Evolutionary conservation across 1,140 invertebrate species (phyloP), one percentile per base, ranked within the genome.

Genomic region (Zaprionus capensis): DNA sequence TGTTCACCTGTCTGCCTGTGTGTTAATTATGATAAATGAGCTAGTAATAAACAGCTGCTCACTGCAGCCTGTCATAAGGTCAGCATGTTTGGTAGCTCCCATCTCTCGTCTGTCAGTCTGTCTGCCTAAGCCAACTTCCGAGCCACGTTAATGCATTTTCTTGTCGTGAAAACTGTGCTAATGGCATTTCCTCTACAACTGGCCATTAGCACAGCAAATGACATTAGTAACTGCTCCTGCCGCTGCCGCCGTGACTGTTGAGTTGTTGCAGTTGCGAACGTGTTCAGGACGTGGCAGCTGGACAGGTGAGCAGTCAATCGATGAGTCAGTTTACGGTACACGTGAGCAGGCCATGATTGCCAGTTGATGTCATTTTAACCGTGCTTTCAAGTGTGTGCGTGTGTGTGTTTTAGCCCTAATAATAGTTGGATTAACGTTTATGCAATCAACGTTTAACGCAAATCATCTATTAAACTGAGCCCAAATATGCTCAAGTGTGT

Each of bases 1-100:
- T 53, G 31, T 46, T 7, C 31, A 34, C 9, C 36, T 36, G 75
- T 46, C 69, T 46, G 41, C n/a, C 80, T 36, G 28, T 53, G 64
- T 58, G 73, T 76, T 87, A 88, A 87, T 87, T 87, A 88, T 87
- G 83, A 87, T 87, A 84, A 87, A 87, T 88, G 81, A 66, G 74
- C 78, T 74, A 58, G 73, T 87, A 88, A 87, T 88, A 87, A 78
- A 88, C 61, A 78, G 22, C 36, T 17, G 9, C 31, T 11, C 31
- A 34, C 9, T 34, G 70, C 38, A 24, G 38, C 61, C 65, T 71
- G 75, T 71, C 76, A 62, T 72, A 57, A 71, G 72, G 57, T 41
- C 64, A 51, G 46, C 65, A 55, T 64, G 59, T 71, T 64, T 71
- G 59, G 9, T 36, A 28, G 22, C 58, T 63, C 34, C 26, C 41